Evolutionary conservation across 2,888 invertebrate species (phyloP).

Genomic region (Palloptera scutellata): DNA sequence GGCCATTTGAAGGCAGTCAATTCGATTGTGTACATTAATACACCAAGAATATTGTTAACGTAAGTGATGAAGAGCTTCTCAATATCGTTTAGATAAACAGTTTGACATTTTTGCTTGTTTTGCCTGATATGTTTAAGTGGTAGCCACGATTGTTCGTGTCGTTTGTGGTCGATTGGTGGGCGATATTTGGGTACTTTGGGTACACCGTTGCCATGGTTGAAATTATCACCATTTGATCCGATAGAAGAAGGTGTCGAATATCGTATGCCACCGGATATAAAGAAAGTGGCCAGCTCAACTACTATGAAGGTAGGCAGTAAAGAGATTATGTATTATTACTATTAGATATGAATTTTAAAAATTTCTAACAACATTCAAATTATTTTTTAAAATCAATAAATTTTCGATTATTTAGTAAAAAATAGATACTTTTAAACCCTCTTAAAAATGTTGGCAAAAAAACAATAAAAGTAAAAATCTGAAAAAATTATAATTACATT

Average conservation of each 20-base stretch:
- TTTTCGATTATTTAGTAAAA: too few species aligned
- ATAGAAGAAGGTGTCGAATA: conserved; percentile 61
- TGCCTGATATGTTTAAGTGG: conserved; percentile 63
- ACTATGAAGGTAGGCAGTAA: conserved; percentile 72
- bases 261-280: conserved; percentile 77
- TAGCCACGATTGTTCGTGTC: conserved; percentile 76
- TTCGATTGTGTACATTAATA: conserved; percentile 73
- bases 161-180: conserved; percentile 79
- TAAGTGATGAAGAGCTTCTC: conserved; percentile 51
- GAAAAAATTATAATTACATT: too few species aligned
- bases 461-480: too few species aligned
- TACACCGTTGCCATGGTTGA: conserved; percentile 72
- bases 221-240: conserved; percentile 64
- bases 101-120: background rate
- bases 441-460: too few species aligned
- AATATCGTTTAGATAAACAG: background rate
- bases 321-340: too few species aligned
- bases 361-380: too few species aligned
- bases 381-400: too few species aligned
- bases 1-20: conserved; percentile 77
- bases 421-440: too few species aligned
- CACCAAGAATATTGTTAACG: conserved; percentile 74
- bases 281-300: conserved; percentile 77
- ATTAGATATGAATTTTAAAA: too few species aligned
- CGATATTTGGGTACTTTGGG: conserved; percentile 79